A percentile compares a stretch with the other conserved stretches of the same genome.
Conservation (phyloP, 1,140 invertebrate species). For the Musca vetustissima region DNA sequence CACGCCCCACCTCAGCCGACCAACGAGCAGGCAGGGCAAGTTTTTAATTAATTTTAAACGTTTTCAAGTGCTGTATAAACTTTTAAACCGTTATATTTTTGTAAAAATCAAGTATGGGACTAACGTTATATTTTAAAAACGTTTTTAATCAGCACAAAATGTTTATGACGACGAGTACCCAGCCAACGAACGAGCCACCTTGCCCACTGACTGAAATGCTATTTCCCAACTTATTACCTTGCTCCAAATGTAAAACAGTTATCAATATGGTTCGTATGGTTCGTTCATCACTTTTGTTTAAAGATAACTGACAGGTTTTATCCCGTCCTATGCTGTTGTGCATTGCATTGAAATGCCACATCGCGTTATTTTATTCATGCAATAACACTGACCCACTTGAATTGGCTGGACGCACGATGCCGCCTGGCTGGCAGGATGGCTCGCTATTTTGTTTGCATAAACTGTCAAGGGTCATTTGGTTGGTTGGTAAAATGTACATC, state of each 20-base stretch:
- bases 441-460: no score
- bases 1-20: no score
- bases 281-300: no score
- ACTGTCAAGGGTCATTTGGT: no score
- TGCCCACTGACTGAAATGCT: neutral
- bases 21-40: neutral
- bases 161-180: neutral
- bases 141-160: conserved; percentile 6
- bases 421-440: no score
- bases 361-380: neutral
- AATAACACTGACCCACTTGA: conserved; percentile 5
- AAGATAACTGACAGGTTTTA: neutral
- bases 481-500: no score
- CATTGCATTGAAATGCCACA: neutral
- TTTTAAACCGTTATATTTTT: conserved; percentile 4
- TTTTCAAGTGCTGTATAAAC: conserved; percentile 4
- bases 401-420: no score
- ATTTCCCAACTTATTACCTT: no score
- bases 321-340: neutral
- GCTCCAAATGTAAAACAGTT: no score
- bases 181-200: neutral
- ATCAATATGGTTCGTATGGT: no score
- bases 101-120: neutral
- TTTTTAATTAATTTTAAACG: conserved; percentile 18
- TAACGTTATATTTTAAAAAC: neutral